Conservation (phyloP, 2,113 vertebrate genomes). For the Chamaea fasciata region DNA sequence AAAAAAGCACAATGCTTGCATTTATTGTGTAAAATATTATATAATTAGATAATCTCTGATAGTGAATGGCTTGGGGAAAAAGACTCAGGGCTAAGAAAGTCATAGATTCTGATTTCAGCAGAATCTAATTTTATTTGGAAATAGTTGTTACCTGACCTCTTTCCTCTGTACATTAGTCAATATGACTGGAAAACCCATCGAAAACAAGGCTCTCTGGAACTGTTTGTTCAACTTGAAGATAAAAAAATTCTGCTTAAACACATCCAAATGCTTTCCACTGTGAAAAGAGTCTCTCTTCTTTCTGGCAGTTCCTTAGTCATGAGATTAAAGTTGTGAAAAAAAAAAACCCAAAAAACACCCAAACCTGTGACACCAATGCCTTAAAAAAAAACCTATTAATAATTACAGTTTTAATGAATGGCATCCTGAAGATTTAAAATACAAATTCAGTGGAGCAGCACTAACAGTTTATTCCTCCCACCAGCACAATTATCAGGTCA, state of each 20-base stretch:
- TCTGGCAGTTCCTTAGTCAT: constrained; percentile 1
- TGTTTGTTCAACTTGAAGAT: neutral
- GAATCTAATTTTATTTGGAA: neutral
- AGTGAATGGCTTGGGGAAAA: neutral
- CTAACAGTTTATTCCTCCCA: neutral
- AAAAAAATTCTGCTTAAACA: neutral
- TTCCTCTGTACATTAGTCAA: neutral
- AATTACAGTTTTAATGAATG: constrained; percentile 43
- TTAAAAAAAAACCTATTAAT: neutral
- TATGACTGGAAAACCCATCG: neutral
- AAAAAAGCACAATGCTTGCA: neutral
- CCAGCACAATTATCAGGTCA: neutral
- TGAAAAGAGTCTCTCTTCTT: neutral
- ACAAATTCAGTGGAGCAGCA: neutral
- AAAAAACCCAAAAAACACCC: neutral
- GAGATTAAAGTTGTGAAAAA: neutral
- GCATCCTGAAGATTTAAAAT: neutral
- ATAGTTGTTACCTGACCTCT: neutral
- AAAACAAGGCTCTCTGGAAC: neutral
- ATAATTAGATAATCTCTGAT: neutral
- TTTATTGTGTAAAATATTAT: neutral
- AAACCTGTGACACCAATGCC: neutral
- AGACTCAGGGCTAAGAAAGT: neutral
- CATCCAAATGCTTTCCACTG: neutral
- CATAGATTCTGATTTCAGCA: neutral